These are phyloP conservation scores for Drosophila setosimentum DNA, from an alignment of 2,888 invertebrate species.

Conservation along the genomic window DNA sequence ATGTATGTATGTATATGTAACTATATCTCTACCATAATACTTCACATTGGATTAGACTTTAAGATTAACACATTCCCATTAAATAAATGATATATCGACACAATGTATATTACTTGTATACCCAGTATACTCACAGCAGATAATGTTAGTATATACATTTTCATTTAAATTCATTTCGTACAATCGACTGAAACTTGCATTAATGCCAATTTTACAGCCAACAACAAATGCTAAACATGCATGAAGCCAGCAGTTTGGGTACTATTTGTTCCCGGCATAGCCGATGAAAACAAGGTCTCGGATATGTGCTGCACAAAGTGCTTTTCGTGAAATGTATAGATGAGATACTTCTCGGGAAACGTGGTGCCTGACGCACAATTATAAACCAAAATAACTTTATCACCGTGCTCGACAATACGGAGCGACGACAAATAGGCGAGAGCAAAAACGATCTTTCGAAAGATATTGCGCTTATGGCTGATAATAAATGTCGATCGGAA, in stretches of 20 bases:
- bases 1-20: constrained; percentile 39
- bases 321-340: constrained; percentile 66
- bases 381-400: constrained; percentile 76
- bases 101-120: background rate
- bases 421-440: constrained; percentile 65
- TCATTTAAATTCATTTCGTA: background rate
- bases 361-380: constrained; percentile 46
- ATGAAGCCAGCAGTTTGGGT: background rate
- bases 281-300: constrained; percentile 43
- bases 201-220: background rate
- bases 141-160: background rate
- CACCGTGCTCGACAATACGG: constrained; percentile 46
- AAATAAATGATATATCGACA: constrained; percentile 45
- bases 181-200: background rate
- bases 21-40: constrained; percentile 26
- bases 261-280: background rate
- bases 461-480: constrained; percentile 54
- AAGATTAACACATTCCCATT: constrained; percentile 56
- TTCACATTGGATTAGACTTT: constrained; percentile 28
- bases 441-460: constrained; percentile 69
- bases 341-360: constrained; percentile 76
- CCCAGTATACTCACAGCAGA: too few species aligned
- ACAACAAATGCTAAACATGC: background rate
- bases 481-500: constrained; percentile 43
- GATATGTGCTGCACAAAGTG: constrained; percentile 63